Evolutionary conservation across 2,113 vertebrate genomes (phyloP), one percentile per base, ranked within the genome.

Genomic region (Phaethornis superciliosus): DNA sequence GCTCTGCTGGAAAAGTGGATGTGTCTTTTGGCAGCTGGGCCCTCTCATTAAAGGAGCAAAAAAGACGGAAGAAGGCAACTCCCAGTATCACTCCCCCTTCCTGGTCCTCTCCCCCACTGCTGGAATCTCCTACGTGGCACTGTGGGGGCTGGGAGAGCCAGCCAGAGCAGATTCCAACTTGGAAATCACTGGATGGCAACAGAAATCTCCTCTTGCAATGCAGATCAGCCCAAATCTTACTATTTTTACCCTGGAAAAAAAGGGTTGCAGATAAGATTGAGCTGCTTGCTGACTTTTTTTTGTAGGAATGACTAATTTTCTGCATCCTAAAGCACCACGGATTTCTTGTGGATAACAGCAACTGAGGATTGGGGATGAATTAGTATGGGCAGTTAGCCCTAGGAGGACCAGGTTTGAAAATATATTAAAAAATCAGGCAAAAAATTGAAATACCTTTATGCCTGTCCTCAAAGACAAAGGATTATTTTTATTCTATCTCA

Each of bases 41-140:
- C 68, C 35, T 42, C 70, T 93, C 81, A 64, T 96, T 88, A 82
- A 26, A n/a, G 7, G 46, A 91, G 72, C 69, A 16, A 60, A 23
- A 64, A 7, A 75, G 83, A 79, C 81, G 88, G 92, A 96, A 96
- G 72, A 64, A 24, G 75, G 87, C 86, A 85, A 60, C 95, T 96
- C 87, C 92, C 92, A 94, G 71, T 7, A n/a, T 78, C 33, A 40
- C 89, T 93, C 89, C 89, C 95, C 92, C 89, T 77, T 81, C 88
- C 63, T 42, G 12, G 11, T 30, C 69, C 81, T 63, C 60, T 80
- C 40, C 65, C 89, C 83, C 87, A 55, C 35, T 5, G 67, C 95
- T 52, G 69, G 26, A 68, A 74, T 79, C 89, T 96, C 78, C 94
- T 9, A 96, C 97, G 97, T 97, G 97, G 97, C 97, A 96, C 81